A percentile compares a stretch with the other conserved stretches of the same genome.
Evolutionary conservation across 2,113 vertebrate species (phyloP).

Genomic region (Macrotus californicus): DNA sequence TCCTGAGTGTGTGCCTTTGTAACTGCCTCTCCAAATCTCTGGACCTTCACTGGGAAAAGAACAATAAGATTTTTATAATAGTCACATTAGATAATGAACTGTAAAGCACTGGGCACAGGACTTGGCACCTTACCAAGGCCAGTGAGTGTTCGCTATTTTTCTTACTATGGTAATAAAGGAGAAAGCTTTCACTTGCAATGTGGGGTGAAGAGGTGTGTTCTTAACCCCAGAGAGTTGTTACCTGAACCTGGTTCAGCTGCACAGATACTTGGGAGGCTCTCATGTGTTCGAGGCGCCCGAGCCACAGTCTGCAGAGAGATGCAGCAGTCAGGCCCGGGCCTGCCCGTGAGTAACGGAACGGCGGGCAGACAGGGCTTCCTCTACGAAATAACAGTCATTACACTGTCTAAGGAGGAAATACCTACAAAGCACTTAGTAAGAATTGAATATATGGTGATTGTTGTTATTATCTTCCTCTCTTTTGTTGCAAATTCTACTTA

Average conservation of each 20-base stretch:
- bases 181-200: background rate
- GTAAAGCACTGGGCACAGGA: background rate
- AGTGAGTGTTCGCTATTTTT: background rate
- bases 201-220: background rate
- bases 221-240: background rate
- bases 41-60: background rate
- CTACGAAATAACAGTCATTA: background rate
- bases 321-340: background rate
- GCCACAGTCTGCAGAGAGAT: background rate
- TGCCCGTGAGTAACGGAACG: background rate
- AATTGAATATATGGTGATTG: background rate
- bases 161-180: background rate
- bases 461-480: background rate
- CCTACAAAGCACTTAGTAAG: background rate
- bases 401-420: background rate
- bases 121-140: background rate
- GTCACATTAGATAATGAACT: background rate
- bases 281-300: rapidly evolving
- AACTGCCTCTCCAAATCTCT: background rate
- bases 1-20: background rate
- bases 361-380: background rate
- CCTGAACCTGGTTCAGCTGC: background rate
- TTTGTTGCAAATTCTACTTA: background rate
- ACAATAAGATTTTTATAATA: background rate
- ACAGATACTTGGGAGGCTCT: background rate